Evolutionary conservation across 2,113 vertebrate genomes (phyloP).

Genomic region (Limanda limanda): DNA sequence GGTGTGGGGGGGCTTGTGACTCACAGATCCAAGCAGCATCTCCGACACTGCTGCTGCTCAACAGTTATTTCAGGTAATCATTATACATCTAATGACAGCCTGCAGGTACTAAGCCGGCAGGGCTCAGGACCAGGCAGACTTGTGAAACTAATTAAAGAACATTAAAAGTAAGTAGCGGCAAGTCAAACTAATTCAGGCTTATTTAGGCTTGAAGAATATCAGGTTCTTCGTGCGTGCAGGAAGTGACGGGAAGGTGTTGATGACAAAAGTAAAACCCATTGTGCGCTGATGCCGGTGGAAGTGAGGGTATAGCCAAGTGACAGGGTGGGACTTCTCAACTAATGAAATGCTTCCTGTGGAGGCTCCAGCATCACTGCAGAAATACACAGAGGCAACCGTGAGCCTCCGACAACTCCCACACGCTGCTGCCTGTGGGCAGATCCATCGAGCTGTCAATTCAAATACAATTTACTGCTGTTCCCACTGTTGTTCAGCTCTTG

Average conservation of each 20-base stretch:
- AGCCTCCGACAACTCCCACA: slow-evolving; percentile 25
- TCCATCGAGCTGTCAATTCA: slow-evolving; percentile 48
- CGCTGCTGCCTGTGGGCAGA: slow-evolving; percentile 40
- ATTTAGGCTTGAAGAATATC: not conserved
- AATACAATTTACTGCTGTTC: slow-evolving; percentile 4
- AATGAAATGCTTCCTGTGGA: slow-evolving; percentile 34
- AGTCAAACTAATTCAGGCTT: not conserved
- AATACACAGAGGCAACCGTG: slow-evolving; percentile 1
- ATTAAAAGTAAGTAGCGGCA: not conserved
- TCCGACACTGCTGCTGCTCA: not conserved
- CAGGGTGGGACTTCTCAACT: slow-evolving; percentile 21
- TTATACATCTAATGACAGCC: slow-evolving; percentile 2
- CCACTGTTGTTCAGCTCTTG: not conserved
- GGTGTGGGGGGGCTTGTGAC: not conserved
- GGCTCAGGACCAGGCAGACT: not conserved
- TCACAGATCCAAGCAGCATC: not conserved
- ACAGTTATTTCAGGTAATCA: slow-evolving; percentile 17
- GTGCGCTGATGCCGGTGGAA: not conserved
- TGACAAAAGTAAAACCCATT: not conserved
- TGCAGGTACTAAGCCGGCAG: not conserved
- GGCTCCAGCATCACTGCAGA: not conserved
- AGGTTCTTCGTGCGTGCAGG: not conserved
- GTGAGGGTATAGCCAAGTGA: slow-evolving; percentile 10
- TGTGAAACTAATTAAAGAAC: slow-evolving; percentile 1
- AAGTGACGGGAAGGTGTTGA: not conserved